Conservation (phyloP, 2,113 vertebrate species). For the Tupaia tana region DNA sequence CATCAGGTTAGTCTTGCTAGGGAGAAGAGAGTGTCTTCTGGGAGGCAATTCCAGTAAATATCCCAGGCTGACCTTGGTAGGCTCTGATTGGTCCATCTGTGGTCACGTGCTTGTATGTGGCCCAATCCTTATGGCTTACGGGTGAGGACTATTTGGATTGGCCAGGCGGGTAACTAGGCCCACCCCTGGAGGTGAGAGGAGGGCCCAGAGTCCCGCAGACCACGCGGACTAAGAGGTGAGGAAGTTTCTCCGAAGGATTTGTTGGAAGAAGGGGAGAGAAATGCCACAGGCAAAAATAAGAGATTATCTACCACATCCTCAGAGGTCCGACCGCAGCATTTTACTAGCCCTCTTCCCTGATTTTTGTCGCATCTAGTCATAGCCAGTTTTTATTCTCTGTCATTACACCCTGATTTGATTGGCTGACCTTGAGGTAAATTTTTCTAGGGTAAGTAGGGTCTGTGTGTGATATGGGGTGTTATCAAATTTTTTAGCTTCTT, state of each 20-base stretch:
- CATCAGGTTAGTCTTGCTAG: background rate
- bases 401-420: background rate
- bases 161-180: background rate
- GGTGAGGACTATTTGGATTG: background rate
- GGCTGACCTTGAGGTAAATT: background rate
- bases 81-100: background rate
- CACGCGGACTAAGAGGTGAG: rapidly evolving
- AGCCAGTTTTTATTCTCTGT: background rate
- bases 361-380: too few species aligned
- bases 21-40: rapidly evolving
- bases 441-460: background rate
- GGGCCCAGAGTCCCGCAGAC: too few species aligned
- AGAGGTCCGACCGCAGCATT: background rate
- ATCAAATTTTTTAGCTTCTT: background rate
- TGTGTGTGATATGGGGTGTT: background rate
- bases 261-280: background rate
- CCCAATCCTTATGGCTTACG: background rate
- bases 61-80: background rate
- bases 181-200: background rate
- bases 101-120: background rate
- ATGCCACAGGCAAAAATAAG: background rate
- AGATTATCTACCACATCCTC: background rate
- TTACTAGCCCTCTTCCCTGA: background rate
- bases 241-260: background rate
- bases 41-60: background rate